Evolutionary conservation across 2,797 vertebrate genomes (phyloP), one percentile per base, ranked within the genome.

Genomic region (Acrocephalus scirpaceus): DNA sequence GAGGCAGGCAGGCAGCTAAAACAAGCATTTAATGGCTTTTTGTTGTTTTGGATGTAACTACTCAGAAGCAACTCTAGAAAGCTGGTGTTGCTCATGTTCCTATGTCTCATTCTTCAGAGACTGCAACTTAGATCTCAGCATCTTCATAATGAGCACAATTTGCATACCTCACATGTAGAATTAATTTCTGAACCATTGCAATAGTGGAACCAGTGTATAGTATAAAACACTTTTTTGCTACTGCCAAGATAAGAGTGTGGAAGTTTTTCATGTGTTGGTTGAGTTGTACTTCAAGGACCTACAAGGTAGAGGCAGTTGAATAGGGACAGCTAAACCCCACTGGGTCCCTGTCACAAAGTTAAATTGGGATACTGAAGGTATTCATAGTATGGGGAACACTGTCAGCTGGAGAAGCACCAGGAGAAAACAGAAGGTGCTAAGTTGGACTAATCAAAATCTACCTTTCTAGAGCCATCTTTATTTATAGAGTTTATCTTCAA

Each of bases 141-240:
- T 45, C 38, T 86, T 83, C 34, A 48, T 56, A 91, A 91, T 15
- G 18, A 91, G 47, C 7, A 71, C 4, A 74, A 73, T 83, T 86
- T 90, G 13, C 40, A 32, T 74, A 34, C 14, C 10, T 90, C n/a
- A 83, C 38, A 50, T 42, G 16, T 22, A 80, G 66, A 93, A 83
- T 78, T 90, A 42, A 83, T 76, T 86, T 88, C 32, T 58, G 86
- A 88, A 80, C 15, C 15, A 12, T 57, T 75, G 25, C 16, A 77
- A 22, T 67, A 64, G 18, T 45, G 15, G 23, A 26, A 45, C 27
- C 36, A 25, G 32, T 45, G 29, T 16, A 45, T 7, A 64, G 14
- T 60, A n/a, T n/a, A 44, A 73, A 87, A 9, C 5, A 32, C 13
- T 11, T 81, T 40, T 86, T 79, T 66, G 16, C 36, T 80, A 14